phyloP scores from a whole-genome alignment of 2,113 vertebrate genomes.

The Herpetotheres cachinnans region DNA sequence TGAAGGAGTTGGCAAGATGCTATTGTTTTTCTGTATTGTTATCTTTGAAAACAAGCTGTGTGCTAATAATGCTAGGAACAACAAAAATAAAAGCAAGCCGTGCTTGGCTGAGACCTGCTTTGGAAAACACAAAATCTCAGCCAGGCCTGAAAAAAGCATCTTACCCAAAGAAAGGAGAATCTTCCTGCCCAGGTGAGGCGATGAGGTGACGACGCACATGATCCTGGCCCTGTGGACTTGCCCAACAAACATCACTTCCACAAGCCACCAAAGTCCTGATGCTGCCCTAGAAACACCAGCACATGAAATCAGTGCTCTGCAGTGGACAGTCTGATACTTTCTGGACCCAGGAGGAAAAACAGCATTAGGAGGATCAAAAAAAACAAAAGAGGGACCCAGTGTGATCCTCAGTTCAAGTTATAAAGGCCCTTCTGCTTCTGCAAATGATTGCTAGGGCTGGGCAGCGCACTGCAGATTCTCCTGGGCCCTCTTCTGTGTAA shows the following conservation, averaged over 20 bases:
- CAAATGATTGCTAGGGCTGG: neutral
- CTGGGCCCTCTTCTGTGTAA: neutral
- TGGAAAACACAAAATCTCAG: neutral
- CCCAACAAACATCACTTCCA: neutral
- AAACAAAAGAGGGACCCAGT: neutral
- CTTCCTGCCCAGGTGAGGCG: neutral
- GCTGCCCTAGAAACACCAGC: neutral
- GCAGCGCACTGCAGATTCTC: neutral
- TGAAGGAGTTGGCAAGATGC: neutral
- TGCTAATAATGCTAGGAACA: neutral
- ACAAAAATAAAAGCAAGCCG: neutral
- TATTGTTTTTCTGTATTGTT: constrained; percentile 37
- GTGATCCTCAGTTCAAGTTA: neutral
- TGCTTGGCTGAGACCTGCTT: neutral
- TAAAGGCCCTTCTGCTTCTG: neutral
- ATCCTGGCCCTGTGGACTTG: neutral
- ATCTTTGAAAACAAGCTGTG: constrained; percentile 58
- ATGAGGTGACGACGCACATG: accelerated
- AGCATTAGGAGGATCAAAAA: neutral
- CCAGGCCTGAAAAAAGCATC: neutral
- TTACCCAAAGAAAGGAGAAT: neutral
- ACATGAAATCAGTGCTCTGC: neutral
- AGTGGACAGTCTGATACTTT: neutral
- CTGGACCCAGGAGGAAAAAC: neutral
- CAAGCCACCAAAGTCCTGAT: neutral